Percentiles rank a stretch among this genome's conserved stretches.
Evolutionary conservation across 1,140 invertebrate genomes (phyloP).

Genomic region (Drosophila tristis): DNA sequence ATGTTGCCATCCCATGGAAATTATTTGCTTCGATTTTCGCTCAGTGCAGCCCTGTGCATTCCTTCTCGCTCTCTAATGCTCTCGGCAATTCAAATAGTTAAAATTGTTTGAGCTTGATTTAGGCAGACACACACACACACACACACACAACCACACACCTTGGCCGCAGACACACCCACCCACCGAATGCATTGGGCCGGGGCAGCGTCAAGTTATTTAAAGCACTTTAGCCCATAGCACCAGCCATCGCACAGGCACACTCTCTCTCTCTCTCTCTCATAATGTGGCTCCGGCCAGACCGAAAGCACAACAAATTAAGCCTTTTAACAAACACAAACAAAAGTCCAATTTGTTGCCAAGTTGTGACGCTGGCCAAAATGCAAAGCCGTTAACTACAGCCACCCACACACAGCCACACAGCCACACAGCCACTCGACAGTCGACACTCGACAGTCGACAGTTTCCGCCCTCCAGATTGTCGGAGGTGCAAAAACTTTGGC

Average conservation of each 20-base stretch:
- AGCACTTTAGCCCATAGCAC: conserved; percentile 57
- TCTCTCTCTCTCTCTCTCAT: conserved; percentile 32
- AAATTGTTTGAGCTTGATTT: conserved; percentile 81
- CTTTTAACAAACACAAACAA: conserved; percentile 82
- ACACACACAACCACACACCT: conserved; percentile 22
- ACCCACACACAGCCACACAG: conserved; percentile 1
- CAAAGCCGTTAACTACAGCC: conserved; percentile 71
- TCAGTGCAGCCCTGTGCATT: conserved; percentile 14
- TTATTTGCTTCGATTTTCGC: neutral
- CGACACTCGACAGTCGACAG: conserved; percentile 30
- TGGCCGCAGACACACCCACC: conserved; percentile 16
- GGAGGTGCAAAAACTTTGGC: conserved; percentile 54
- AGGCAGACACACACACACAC: conserved; percentile 52
- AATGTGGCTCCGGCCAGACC: conserved; percentile 67
- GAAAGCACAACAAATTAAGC: conserved; percentile 77
- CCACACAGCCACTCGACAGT: conserved; percentile 10
- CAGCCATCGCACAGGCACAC: conserved; percentile 1
- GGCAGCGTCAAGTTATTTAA: conserved; percentile 69
- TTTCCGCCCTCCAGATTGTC: conserved; percentile 17
- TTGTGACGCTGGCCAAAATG: conserved; percentile 71
- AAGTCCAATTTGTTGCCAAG: conserved; percentile 80
- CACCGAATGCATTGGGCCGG: conserved; percentile 9
- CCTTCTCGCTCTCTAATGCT: conserved; percentile 50
- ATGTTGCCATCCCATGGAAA: neutral
- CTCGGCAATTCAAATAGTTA: conserved; percentile 76